phyloP scores from a whole-genome alignment of 2,888 invertebrate species.

The Andrena praecox region DNA sequence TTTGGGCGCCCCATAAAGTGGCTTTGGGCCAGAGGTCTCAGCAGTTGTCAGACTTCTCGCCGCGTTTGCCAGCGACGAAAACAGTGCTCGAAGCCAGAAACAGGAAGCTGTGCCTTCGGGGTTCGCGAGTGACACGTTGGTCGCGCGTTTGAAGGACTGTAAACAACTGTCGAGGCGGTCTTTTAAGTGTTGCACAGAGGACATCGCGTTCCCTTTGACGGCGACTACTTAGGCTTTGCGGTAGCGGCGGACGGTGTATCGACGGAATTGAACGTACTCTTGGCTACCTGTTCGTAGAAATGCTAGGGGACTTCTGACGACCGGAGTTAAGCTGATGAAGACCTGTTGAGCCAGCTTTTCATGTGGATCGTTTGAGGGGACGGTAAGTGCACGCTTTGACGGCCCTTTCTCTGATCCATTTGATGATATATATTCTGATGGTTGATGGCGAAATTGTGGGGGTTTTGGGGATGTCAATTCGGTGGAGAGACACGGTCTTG shows the following conservation, averaged over 20 bases:
- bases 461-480: no score
- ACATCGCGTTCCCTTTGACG: neutral
- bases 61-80: conserved; percentile 10
- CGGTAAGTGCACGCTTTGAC: no score
- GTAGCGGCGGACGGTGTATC: neutral
- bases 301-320: neutral
- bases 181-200: neutral
- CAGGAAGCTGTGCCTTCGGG: neutral
- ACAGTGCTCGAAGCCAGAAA: neutral
- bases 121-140: neutral
- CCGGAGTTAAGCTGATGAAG: neutral
- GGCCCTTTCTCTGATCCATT: no score
- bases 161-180: conserved; percentile 25
- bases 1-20: neutral
- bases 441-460: no score
- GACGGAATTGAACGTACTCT: neutral
- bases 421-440: no score
- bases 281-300: neutral
- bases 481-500: no score
- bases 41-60: neutral
- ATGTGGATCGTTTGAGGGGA: neutral
- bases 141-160: neutral
- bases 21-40: neutral
- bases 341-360: conserved; percentile 2
- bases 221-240: neutral